A percentile compares a stretch with the other conserved stretches of the same genome.
phyloP scores from a whole-genome alignment of 2,888 invertebrate genomes.

The Tricholauxania praeusta region DNA sequence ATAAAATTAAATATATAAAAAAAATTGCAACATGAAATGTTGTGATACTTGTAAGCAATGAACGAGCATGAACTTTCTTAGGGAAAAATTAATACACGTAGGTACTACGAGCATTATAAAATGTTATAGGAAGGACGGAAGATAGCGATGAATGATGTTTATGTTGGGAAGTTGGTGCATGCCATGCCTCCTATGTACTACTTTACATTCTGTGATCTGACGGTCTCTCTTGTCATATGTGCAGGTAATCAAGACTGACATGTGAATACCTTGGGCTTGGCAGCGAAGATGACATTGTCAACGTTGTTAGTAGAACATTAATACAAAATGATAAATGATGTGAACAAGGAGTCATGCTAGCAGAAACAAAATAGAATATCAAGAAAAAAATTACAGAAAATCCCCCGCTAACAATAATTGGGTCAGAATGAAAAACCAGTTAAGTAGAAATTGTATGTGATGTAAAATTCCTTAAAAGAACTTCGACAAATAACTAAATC shows the following conservation, averaged over 20 bases:
- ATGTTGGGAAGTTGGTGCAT: slow-evolving; percentile 2
- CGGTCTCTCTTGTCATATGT: neutral
- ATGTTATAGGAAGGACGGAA: neutral
- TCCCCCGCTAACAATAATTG: no score
- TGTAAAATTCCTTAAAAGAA: no score
- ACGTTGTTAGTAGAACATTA: slow-evolving; percentile 19
- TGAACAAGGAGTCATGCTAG: slow-evolving; percentile 12
- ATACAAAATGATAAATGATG: slow-evolving; percentile 28
- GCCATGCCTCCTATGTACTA: neutral
- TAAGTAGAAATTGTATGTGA: no score
- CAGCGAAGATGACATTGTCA: slow-evolving; percentile 29
- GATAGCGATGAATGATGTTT: slow-evolving; percentile 14
- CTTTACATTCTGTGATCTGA: neutral
- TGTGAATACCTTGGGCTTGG: slow-evolving; percentile 27
- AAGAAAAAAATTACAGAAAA: neutral
- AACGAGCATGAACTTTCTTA: slow-evolving; percentile 51
- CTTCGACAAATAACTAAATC: slow-evolving; percentile 22
- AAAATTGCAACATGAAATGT: slow-evolving; percentile 37
- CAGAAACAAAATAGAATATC: neutral
- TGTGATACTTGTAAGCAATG: slow-evolving; percentile 37
- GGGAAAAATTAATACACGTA: slow-evolving; percentile 10
- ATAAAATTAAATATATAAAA: slow-evolving; percentile 35
- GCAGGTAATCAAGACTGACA: slow-evolving; percentile 31
- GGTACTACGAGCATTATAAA: no score
- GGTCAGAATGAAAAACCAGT: no score